Conservation (phyloP, 2,797 vertebrate genomes). For the Myotis myotis region DNA sequence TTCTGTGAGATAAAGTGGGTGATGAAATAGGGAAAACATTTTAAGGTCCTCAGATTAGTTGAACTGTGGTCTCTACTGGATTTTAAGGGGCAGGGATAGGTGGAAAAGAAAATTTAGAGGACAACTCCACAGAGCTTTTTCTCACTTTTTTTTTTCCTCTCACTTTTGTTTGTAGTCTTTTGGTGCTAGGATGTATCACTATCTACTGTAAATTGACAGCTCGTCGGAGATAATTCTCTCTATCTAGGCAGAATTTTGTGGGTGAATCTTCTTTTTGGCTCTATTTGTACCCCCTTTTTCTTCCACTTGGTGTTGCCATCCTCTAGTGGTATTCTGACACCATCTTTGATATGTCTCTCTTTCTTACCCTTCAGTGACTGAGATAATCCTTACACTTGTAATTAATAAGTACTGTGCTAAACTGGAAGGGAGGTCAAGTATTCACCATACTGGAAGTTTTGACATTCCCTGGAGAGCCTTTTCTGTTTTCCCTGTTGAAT, state of each 20-base stretch:
- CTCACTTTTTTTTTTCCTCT: neutral
- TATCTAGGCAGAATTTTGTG: neutral
- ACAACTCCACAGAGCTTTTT: neutral
- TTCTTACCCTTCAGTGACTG: neutral
- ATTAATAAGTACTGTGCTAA: slow-evolving; percentile 3
- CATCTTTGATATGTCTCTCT: neutral
- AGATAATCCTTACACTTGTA: neutral
- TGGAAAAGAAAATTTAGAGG: neutral
- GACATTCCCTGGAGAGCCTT: neutral
- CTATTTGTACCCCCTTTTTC: neutral
- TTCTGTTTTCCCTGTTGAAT: neutral
- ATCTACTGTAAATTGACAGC: neutral
- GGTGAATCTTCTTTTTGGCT: neutral
- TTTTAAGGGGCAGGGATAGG: neutral
- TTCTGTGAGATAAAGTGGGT: slow-evolving; percentile 53
- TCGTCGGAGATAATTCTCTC: neutral
- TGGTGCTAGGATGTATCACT: neutral
- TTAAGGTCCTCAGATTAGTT: neutral
- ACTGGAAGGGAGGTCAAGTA: neutral
- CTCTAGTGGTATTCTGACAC: neutral
- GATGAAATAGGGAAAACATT: slow-evolving; percentile 64
- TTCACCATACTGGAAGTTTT: neutral
- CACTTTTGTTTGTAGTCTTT: neutral
- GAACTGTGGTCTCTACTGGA: slow-evolving; percentile 33
- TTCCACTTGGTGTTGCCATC: neutral